Conservation (phyloP, 1,140 invertebrate species). For the Drosophila takahashii region DNA sequence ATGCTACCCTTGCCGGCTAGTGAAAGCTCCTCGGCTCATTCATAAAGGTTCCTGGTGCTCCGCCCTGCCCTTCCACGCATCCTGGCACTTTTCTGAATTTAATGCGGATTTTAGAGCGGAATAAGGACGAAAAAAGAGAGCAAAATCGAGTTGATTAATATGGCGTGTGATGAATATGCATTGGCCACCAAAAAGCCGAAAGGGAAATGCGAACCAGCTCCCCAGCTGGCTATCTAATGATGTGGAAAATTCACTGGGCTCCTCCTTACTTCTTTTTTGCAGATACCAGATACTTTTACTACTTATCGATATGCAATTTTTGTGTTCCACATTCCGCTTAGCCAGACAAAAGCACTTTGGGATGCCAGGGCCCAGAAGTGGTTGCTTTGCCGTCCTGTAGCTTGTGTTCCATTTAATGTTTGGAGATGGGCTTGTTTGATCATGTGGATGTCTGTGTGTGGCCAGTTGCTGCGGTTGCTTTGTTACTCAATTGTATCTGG, state of each 20-base stretch:
- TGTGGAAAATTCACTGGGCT: constrained; percentile 68
- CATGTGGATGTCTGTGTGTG: constrained; percentile 22
- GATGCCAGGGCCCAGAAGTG: constrained; percentile 20
- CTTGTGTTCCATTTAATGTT: constrained; percentile 5
- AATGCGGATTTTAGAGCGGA: constrained; percentile 20
- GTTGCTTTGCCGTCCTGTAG: constrained; percentile 3
- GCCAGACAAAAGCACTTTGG: constrained; percentile 24
- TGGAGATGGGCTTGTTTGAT: constrained; percentile 1
- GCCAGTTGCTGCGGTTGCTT: constrained; percentile 56
- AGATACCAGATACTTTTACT: constrained; percentile 21
- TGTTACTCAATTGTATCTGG: constrained; percentile 38
- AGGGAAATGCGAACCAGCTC: constrained; percentile 13
- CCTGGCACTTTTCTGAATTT: constrained; percentile 32
- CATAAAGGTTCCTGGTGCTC: constrained; percentile 45
- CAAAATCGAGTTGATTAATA: constrained; percentile 62
- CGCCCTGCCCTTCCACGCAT: constrained; percentile 29
- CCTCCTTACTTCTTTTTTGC: background rate
- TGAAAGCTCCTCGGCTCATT: constrained; percentile 52
- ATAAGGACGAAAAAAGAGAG: background rate
- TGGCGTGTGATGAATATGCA: constrained; percentile 68
- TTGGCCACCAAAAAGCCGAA: constrained; percentile 20
- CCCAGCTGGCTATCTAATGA: constrained; percentile 66
- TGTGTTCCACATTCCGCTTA: constrained; percentile 22
- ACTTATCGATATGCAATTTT: constrained; percentile 49
- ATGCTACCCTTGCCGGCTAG: constrained; percentile 38